A percentile compares a stretch with the other conserved stretches of the same genome.
Conservation (phyloP, 2,888 invertebrate genomes). For the Dasysyrphus tricinctus region DNA sequence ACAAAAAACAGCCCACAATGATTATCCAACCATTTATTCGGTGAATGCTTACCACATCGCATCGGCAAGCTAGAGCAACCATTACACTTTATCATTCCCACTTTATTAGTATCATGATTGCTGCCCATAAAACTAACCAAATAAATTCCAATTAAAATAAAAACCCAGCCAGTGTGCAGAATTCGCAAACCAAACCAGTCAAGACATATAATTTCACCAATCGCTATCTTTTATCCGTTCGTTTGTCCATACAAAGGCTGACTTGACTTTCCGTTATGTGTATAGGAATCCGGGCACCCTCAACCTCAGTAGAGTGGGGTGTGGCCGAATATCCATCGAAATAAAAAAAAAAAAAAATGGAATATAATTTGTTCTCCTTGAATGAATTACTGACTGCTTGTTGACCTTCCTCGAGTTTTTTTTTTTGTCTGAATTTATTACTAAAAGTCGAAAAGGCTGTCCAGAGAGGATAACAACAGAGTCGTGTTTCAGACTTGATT, state of each 20-base stretch:
- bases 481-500: slow-evolving; percentile 20
- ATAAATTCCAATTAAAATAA: slow-evolving; percentile 68
- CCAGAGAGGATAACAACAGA: slow-evolving; percentile 22
- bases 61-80: not conserved
- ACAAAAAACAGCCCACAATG: slow-evolving; percentile 20
- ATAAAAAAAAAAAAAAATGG: slow-evolving; percentile 19
- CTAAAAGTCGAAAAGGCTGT: slow-evolving; percentile 27
- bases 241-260: not conserved
- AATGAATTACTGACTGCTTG: slow-evolving; percentile 30
- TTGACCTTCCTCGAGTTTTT: slow-evolving; percentile 7
- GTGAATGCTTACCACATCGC: not conserved
- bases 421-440: slow-evolving; percentile 17
- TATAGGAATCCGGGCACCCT: not conserved
- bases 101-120: slow-evolving; percentile 49
- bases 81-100: slow-evolving; percentile 49
- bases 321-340: slow-evolving; percentile 34
- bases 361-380: slow-evolving; percentile 27
- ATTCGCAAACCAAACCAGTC: slow-evolving; percentile 25
- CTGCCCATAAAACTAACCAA: slow-evolving; percentile 54
- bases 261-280: not conserved
- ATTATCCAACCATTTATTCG: slow-evolving; percentile 34
- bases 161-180: slow-evolving; percentile 39
- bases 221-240: slow-evolving; percentile 16
- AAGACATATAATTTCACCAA: slow-evolving; percentile 62
- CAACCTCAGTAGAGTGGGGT: not conserved